Percentiles rank a stretch among this genome's conserved stretches.
Conservation (phyloP, 1,140 invertebrate species). For the Habropoda laboriosa region DNA sequence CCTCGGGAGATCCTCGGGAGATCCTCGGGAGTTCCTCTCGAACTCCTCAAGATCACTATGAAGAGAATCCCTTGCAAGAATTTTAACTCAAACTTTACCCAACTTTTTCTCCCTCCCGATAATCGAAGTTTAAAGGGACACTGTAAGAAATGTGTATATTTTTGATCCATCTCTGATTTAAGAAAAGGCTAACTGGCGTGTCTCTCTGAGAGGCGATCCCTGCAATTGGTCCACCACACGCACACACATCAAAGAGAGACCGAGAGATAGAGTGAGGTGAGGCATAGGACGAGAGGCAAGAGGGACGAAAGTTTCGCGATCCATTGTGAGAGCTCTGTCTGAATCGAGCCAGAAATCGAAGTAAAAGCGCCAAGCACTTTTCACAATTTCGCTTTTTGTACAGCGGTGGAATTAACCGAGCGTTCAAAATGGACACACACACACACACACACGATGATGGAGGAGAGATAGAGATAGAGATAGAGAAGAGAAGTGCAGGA, state of each 20-base stretch:
- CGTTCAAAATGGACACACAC: too few relatives aligned
- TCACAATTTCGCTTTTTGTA: slow-evolving; percentile 33
- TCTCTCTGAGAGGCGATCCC: neutral
- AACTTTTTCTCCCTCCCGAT: too few relatives aligned
- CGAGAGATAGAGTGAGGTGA: too few relatives aligned
- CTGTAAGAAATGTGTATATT: too few relatives aligned
- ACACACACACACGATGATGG: too few relatives aligned
- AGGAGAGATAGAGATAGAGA: neutral
- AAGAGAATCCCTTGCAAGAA: neutral
- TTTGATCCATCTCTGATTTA: neutral
- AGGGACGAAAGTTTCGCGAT: slow-evolving; percentile 23
- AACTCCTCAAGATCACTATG: neutral
- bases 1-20: too few relatives aligned
- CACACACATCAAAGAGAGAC: neutral
- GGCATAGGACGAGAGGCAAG: too few relatives aligned
- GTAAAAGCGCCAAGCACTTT: slow-evolving; percentile 6
- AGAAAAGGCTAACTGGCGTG: neutral
- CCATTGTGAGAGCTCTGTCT: too few relatives aligned
- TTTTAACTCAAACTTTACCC: neutral
- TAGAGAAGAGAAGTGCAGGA: neutral
- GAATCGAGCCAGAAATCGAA: too few relatives aligned
- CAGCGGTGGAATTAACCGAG: slow-evolving; percentile 14
- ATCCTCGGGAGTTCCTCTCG: accelerated
- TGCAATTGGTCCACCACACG: neutral
- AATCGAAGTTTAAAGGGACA: too few relatives aligned